Evolutionary conservation across 2,113 vertebrate genomes (phyloP).

Genomic region (Bufo bufo): DNA sequence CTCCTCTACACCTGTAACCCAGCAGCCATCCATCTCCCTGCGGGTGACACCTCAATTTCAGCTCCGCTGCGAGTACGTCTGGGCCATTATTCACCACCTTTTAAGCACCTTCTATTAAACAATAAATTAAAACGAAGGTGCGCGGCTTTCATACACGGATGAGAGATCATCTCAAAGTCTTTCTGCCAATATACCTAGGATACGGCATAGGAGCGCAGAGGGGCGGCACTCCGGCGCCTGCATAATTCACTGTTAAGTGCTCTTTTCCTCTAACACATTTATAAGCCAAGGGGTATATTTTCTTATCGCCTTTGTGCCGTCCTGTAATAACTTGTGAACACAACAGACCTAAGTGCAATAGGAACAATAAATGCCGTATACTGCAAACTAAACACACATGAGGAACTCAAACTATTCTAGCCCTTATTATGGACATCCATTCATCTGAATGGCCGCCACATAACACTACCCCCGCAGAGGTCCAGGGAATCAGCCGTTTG

Average conservation of each 20-base stretch:
- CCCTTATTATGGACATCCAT: no score
- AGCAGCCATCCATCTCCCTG: background rate
- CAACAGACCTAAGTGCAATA: no score
- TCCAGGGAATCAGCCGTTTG: no score
- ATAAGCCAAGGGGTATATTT: background rate
- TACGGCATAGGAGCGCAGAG: background rate
- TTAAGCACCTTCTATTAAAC: slow-evolving; percentile 45
- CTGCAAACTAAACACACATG: no score
- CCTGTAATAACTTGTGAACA: background rate
- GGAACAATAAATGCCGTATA: no score
- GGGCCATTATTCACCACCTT: slow-evolving; percentile 38
- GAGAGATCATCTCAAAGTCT: slow-evolving; percentile 15
- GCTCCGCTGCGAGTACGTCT: slow-evolving; percentile 20
- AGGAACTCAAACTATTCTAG: no score
- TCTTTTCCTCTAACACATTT: background rate
- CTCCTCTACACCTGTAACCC: background rate
- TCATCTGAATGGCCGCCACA: no score
- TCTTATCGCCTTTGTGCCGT: background rate
- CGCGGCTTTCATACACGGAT: slow-evolving; percentile 19
- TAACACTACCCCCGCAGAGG: no score
- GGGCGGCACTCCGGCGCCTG: background rate
- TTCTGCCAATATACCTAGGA: slow-evolving; percentile 17
- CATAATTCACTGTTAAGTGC: slow-evolving; percentile 18
- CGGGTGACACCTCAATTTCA: slow-evolving; percentile 41
- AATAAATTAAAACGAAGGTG: slow-evolving; percentile 53